Evolutionary conservation across 2,113 vertebrate genomes (phyloP), one percentile per base, ranked within the genome.

Genomic region (Phyllostomus discolor): DNA sequence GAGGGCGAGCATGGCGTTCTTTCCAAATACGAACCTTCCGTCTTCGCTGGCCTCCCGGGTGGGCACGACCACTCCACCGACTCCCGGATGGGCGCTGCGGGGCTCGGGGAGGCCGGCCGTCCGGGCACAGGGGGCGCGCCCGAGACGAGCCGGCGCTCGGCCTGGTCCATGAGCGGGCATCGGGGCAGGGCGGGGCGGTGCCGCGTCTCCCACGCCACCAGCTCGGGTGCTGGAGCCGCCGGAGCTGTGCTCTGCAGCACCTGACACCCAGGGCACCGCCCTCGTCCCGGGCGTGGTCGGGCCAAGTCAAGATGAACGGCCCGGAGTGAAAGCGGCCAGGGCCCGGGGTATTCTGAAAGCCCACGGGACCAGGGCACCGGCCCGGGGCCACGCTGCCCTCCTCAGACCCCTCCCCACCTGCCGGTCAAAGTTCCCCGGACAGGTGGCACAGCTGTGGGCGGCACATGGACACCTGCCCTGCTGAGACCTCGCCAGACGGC

Each of bases 181-280:
- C 16, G 6, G 31, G 5, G 14, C 8, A 31, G 6, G 4, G 2
- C 6, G n/a, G n/a, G 35, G 26, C 0, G 0, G 3, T 1, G 7
- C 17, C 38, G 24, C 5, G 1, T 26, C 1, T 62, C 31, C 57
- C 19, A 10, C 1, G 8, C 7, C 17, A 2, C 38, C 0, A 0
- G n/a, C 59, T 50, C 3, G 2, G 91, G 28, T 0, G 2, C 9
- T 3, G 52, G 5, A 28, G 75, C 26, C 17, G n/a, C n/a, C 2
- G 28, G 11, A 1, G 67, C 43, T 1, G 41, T 31, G 14, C 24
- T 28, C 64, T 2, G 15, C 7, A 31, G 70, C 12, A 1, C 22
- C 15, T 0, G 4, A 28, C 52, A 0, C 1, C n/a, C 1, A 1
- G 52, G 70, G 48, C 19, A 5, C 1, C 9, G 67, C 7, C 10